Conservation (phyloP, 2,888 invertebrate species). For the Phasia obesa region DNA sequence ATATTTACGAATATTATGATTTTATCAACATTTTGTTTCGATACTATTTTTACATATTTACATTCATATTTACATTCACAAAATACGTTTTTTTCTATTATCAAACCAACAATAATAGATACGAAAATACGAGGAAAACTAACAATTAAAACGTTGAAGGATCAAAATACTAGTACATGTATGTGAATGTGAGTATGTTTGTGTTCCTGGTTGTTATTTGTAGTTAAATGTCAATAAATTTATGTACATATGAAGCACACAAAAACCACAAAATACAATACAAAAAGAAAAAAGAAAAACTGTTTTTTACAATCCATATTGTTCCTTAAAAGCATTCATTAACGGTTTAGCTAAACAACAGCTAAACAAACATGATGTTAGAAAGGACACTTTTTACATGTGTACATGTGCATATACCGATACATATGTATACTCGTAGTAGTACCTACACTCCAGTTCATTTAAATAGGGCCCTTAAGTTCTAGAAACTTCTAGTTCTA, state of each 20-base stretch:
- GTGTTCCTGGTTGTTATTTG: neutral
- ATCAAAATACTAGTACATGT: neutral
- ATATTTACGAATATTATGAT: constrained; percentile 42
- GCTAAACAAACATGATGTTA: constrained; percentile 39
- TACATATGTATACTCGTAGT: too few species aligned
- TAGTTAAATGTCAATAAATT: constrained; percentile 44
- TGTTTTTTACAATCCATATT: neutral
- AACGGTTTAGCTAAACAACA: constrained; percentile 53
- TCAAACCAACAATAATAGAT: constrained; percentile 26
- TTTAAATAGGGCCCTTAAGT: too few species aligned
- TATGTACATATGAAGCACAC: constrained; percentile 3
- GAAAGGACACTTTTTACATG: constrained; percentile 6
- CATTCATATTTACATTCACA: constrained; percentile 7
- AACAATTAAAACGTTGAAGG: constrained; percentile 49
- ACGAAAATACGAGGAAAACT: constrained; percentile 22
- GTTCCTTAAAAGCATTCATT: constrained; percentile 47
- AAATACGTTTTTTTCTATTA: neutral
- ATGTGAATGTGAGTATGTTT: neutral
- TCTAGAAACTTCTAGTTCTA: too few species aligned
- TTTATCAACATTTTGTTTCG: constrained; percentile 51
- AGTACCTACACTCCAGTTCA: too few species aligned
- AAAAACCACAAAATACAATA: neutral
- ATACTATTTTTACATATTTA: constrained; percentile 36
- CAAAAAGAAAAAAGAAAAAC: neutral
- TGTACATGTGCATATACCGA: too few species aligned